Conservation (phyloP, 1,140 invertebrate genomes). For the Grapholita molesta region DNA sequence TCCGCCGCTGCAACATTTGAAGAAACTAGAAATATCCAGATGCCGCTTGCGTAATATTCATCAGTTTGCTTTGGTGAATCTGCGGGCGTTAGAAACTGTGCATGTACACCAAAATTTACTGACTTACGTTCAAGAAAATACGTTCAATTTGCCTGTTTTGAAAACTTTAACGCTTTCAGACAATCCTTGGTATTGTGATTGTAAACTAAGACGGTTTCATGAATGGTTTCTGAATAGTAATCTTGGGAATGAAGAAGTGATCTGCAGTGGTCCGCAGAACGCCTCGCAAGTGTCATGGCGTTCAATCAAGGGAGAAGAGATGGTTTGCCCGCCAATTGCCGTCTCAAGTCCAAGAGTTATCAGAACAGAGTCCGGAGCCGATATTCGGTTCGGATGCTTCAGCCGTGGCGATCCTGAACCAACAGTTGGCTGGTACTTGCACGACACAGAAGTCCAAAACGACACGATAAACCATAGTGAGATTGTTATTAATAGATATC, state of each 20-base stretch:
- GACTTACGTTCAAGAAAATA: constrained; percentile 58
- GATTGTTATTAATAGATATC: constrained; percentile 47
- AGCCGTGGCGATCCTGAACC: constrained; percentile 90
- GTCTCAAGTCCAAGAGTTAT: constrained; percentile 56
- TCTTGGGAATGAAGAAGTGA: constrained; percentile 62
- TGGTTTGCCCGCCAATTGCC: constrained; percentile 58
- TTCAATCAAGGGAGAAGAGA: constrained; percentile 49
- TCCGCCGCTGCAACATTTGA: constrained; percentile 84
- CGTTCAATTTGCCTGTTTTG: constrained; percentile 73
- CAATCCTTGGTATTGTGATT: constrained; percentile 94
- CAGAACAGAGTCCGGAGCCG: constrained; percentile 60
- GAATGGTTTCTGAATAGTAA: constrained; percentile 86
- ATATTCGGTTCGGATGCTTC: constrained; percentile 86
- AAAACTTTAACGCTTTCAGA: constrained; percentile 89
- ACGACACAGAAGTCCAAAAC: constrained; percentile 76
- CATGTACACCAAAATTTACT: constrained; percentile 64
- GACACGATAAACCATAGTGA: constrained; percentile 49
- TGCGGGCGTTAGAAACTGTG: constrained; percentile 63
- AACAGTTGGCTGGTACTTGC: constrained; percentile 87
- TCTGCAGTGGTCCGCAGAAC: constrained; percentile 53
- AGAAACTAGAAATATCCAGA: constrained; percentile 86
- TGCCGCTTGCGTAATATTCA: constrained; percentile 86
- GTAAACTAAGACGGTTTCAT: constrained; percentile 87
- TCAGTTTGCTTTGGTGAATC: constrained; percentile 79
- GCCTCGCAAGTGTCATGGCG: constrained; percentile 51